These are phyloP conservation scores for Sphenopsis melanotis DNA, from an alignment of 2,797 vertebrate species.

Conservation along the genomic window DNA sequence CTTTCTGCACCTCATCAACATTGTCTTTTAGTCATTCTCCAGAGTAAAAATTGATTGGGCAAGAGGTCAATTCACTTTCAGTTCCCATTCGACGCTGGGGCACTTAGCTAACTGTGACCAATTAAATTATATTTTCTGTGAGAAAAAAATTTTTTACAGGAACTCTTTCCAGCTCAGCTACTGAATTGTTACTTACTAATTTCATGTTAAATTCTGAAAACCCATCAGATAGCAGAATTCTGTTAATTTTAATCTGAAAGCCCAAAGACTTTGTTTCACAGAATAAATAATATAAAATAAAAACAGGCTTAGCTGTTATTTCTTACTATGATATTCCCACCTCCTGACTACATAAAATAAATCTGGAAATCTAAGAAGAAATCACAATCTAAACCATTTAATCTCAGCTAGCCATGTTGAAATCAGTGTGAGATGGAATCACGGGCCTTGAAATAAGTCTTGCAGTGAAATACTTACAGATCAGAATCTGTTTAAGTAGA, in stretches of 20 bases:
- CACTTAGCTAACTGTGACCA: conserved; percentile 7
- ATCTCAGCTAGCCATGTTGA: not conserved
- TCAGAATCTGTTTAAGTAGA: not conserved
- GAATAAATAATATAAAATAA: not conserved
- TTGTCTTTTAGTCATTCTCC: conserved; percentile 3
- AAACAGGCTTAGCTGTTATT: not conserved
- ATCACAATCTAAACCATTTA: not conserved
- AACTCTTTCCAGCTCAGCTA: not conserved
- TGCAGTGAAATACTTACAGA: not conserved
- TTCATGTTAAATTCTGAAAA: not conserved
- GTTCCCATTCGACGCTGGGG: not conserved
- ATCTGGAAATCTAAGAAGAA: not conserved
- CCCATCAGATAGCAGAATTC: not conserved
- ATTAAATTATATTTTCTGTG: not conserved
- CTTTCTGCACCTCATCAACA: conserved; percentile 5
- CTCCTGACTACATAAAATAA: not conserved
- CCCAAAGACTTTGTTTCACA: not conserved
- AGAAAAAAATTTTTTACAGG: not conserved
- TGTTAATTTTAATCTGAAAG: not conserved
- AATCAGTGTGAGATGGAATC: not conserved
- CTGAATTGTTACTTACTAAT: not conserved
- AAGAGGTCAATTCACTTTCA: conserved; percentile 22
- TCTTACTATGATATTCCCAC: not conserved
- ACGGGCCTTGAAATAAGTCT: not conserved
- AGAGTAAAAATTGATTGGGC: conserved; percentile 4